Evolutionary conservation across 2,888 invertebrate species (phyloP), one percentile per base, ranked within the genome.

Genomic region (Chrysomela aeneicollis): DNA sequence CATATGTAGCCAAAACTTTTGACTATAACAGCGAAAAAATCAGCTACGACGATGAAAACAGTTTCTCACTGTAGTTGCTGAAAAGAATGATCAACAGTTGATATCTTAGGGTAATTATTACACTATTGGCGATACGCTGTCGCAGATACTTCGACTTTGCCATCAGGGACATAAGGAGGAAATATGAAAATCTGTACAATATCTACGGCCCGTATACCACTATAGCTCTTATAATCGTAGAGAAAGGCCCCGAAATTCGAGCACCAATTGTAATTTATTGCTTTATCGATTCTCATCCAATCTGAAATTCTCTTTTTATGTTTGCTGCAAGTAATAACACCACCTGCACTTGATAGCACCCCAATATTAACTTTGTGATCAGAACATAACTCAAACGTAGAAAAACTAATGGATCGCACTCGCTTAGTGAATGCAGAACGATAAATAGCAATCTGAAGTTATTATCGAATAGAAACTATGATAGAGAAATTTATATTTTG

Each of bases 291-390:
- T 62, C 18, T 15, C 21, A 30, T 51, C 61, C 55, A 61, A 61
- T 64, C 63, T 54, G 35, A 60, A 59, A 59, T 67, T 64, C 57
- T 67, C 59, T 62, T 67, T 64, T 67, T 64, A 67, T 57, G 55
- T 61, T 59, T 57, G 53, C 63, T 65, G 65, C 59, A 62, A 68
- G 68, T 68, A 65, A 68, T 67, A 65, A 65, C 63, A 55, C 60
- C 68, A 68, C 68, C 68, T 65, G 68, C 65, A 65, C 54, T 65
- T 63, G 68, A 68, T 65, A 54, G 65, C 55, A 54, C 65, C 58
- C 68, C 59, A 63, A 68, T 68, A 68, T 68, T 65, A 65, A 68
- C 61, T 60, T 68, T 59, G 59, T 63, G 61, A 68, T 65, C 59
- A 61, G 47, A 63, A 54, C 58, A 65, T 68, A 65, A 63, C 59